Evolutionary conservation across 1,140 invertebrate species (phyloP).

Genomic region (Bombus confusus): DNA sequence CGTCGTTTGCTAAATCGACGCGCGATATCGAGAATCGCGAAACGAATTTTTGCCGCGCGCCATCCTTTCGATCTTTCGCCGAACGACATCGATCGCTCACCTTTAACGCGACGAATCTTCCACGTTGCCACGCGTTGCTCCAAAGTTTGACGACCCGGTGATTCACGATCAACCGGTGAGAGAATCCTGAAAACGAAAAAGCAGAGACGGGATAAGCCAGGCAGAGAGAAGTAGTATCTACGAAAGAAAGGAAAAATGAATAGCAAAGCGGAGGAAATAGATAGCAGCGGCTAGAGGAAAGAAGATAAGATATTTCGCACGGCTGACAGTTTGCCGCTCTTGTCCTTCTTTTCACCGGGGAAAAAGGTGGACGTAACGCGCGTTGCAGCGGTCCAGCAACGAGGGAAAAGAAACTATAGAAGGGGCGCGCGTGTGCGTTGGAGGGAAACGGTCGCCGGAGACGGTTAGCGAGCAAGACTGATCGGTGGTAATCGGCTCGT

Average conservation of each 20-base stretch:
- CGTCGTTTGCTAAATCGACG: constrained; percentile 17
- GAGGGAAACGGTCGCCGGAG: constrained; percentile 67
- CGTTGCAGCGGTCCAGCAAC: constrained; percentile 10
- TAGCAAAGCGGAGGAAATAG: background rate
- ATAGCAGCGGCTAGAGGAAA: background rate
- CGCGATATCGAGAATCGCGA: background rate
- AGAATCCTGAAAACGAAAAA: background rate
- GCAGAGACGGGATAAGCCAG: background rate
- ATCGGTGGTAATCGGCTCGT: constrained; percentile 80
- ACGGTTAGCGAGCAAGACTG: constrained; percentile 68
- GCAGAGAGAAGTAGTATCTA: background rate
- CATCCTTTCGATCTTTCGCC: background rate
- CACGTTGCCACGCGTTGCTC: background rate
- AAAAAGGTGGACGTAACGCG: constrained; percentile 35
- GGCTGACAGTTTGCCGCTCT: constrained; percentile 68
- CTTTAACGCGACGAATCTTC: constrained; percentile 6
- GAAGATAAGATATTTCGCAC: constrained; percentile 63
- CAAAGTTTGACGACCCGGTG: constrained; percentile 19
- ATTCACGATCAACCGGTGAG: background rate
- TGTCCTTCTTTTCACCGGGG: constrained; percentile 59
- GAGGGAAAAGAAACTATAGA: constrained; percentile 3
- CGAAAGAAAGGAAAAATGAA: constrained; percentile 1
- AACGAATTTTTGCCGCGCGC: background rate
- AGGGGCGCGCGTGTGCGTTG: constrained; percentile 53
- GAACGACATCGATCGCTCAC: background rate